phyloP scores from a whole-genome alignment of 2,113 vertebrate species.

The Cariama cristata region DNA sequence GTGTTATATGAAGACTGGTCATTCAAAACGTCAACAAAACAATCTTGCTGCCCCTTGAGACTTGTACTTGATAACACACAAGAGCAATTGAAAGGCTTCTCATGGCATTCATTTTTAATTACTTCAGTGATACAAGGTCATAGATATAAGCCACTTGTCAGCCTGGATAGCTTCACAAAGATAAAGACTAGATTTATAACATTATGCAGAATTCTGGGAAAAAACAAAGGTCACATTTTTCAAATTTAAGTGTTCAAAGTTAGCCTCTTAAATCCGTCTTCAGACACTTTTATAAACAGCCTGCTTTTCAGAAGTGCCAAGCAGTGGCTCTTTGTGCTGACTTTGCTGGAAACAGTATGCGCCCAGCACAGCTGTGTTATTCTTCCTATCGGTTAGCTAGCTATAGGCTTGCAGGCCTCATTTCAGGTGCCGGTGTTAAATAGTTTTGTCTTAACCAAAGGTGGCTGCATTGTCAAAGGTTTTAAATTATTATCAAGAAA shows the following conservation, averaged over 20 bases:
- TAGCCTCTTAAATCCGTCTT: not conserved
- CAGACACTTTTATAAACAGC: not conserved
- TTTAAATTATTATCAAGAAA: not conserved
- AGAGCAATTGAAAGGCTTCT: constrained; percentile 58
- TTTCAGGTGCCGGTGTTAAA: not conserved
- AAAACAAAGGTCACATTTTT: constrained; percentile 56
- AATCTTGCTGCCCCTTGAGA: not conserved
- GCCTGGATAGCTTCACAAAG: constrained; percentile 48
- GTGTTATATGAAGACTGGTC: not conserved
- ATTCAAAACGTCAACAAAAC: not conserved
- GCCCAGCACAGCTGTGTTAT: accelerated
- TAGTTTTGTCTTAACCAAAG: not conserved
- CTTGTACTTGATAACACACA: constrained; percentile 20
- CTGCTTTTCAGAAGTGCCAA: not conserved
- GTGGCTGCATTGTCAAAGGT: not conserved
- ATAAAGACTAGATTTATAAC: constrained; percentile 49
- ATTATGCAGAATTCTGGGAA: constrained; percentile 27
- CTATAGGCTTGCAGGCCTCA: not conserved
- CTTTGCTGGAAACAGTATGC: not conserved
- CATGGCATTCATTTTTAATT: constrained; percentile 64
- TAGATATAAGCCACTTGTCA: constrained; percentile 47
- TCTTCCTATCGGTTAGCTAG: accelerated
- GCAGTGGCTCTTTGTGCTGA: not conserved
- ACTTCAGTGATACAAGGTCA: constrained; percentile 43
- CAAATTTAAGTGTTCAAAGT: not conserved